Conservation (phyloP, 2,888 invertebrate genomes). For the Limnephilus marmoratus region DNA sequence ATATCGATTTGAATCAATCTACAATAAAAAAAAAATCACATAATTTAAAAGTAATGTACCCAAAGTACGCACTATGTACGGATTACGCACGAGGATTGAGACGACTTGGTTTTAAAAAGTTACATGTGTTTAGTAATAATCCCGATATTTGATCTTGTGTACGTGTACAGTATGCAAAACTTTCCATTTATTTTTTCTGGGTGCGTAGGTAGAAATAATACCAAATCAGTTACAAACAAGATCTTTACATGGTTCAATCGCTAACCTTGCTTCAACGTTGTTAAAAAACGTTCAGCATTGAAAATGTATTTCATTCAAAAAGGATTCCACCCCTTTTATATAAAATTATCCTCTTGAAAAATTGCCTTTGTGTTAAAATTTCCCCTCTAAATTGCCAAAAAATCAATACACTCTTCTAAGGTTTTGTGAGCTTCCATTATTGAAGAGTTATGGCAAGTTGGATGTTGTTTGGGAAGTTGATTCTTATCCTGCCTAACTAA, state of each 20-base stretch:
- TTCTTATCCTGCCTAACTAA: conserved; percentile 16
- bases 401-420: conserved; percentile 24
- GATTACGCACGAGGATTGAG: too few species aligned
- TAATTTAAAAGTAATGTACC: too few species aligned
- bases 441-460: conserved; percentile 20
- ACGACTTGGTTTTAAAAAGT: too few species aligned
- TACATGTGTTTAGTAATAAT: too few species aligned
- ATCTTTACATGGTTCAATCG: background rate
- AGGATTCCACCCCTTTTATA: background rate
- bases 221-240: background rate
- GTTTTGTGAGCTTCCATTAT: background rate
- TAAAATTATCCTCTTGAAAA: background rate
- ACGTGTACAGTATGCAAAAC: too few species aligned
- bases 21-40: too few species aligned
- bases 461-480: background rate
- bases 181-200: background rate
- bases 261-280: background rate
- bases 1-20: too few species aligned
- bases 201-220: background rate
- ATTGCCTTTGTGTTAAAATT: conserved; percentile 2
- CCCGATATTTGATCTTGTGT: too few species aligned
- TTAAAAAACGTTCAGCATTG: background rate
- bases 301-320: background rate
- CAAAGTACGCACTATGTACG: too few species aligned
- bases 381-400: background rate